A percentile compares a stretch with the other conserved stretches of the same genome.
Conservation (phyloP, 2,113 vertebrate genomes). For the Pelobates fuscus region DNA sequence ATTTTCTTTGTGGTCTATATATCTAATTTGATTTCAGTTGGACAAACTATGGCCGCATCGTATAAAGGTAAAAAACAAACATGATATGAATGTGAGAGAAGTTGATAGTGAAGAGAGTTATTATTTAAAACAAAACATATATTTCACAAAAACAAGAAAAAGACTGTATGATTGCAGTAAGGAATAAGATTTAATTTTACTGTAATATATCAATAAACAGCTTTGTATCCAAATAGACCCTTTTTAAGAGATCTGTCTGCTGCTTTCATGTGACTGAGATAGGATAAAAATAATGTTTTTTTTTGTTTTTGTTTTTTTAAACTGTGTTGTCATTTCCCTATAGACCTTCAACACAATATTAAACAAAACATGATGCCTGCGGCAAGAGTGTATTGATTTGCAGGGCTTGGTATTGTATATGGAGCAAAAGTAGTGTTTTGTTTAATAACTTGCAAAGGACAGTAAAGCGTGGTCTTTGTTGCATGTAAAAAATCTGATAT, state of each 20-base stretch:
- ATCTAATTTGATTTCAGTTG: too few relatives aligned
- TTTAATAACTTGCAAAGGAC: slow-evolving; percentile 34
- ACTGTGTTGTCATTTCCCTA: slow-evolving; percentile 41
- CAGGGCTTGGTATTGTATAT: slow-evolving; percentile 26
- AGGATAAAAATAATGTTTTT: slow-evolving; percentile 39
- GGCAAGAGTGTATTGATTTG: slow-evolving; percentile 47
- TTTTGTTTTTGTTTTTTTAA: slow-evolving; percentile 33
- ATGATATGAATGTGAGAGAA: too few relatives aligned
- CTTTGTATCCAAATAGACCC: neutral
- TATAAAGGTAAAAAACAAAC: too few relatives aligned
- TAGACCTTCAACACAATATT: slow-evolving; percentile 28
- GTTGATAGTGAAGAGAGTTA: too few relatives aligned
- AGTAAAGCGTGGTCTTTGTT: slow-evolving; percentile 15
- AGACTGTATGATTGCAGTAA: too few relatives aligned
- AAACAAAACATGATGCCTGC: slow-evolving; percentile 39
- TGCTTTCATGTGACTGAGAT: slow-evolving; percentile 18
- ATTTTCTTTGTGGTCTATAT: too few relatives aligned
- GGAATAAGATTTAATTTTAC: too few relatives aligned
- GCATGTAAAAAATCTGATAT: slow-evolving; percentile 28
- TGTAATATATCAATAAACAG: neutral
- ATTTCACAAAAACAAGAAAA: too few relatives aligned
- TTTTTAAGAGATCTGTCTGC: neutral
- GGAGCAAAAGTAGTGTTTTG: slow-evolving; percentile 24
- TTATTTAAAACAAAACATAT: too few relatives aligned
- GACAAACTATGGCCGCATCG: too few relatives aligned